Base-by-base conservation (phyloP, 2,797 vertebrate genomes). In the Lepilemur septentrionalis region DNA sequence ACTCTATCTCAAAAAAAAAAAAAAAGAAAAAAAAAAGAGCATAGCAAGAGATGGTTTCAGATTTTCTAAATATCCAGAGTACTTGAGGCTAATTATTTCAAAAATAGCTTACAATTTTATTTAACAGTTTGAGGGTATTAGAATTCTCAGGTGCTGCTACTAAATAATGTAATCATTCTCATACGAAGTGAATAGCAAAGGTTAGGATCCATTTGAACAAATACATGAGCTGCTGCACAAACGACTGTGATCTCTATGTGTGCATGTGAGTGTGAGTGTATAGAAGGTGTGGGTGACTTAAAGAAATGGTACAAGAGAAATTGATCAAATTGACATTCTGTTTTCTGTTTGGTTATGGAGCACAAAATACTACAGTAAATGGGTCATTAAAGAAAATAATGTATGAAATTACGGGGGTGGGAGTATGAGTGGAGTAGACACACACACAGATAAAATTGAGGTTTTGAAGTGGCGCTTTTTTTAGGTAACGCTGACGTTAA, bases 11-110 rank as follows among this genome's bases (percentile, higher is more conserved):
- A 61, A 30, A 30, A 61, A 12, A 91, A 91, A 59, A 67, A 72
- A 61, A 59, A 28, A n/a, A n/a, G n/a, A n/a, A n/a, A n/a, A n/a
- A 63, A 61, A 30, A 30, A 22, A 67, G 70, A 75, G 28, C 14
- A 76, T 5, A 65, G 32, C 13, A 50, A 85, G n/a, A 81, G 38
- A 69, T 63, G 17, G 17, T 50, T 90, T 87, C 22, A 93, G 18
- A 69, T 73, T 81, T 89, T 91, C 63, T 81, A 52, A 95, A 76
- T 91, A 89, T 93, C 69, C 55, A 78, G 38, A 92, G 38, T 86
- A 79, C 73, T 84, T 92, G 83, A 89, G 38, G 92, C 46, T 93
- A 70, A 89, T 89, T 93, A 65, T 84, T 88, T 96, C 28, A 70
- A 91, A 91, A 92, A 50, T 63, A 90, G 25, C 14, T 46, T 55